phyloP scores from a whole-genome alignment of 2,113 vertebrate species.

The Ciconia boyciana region DNA sequence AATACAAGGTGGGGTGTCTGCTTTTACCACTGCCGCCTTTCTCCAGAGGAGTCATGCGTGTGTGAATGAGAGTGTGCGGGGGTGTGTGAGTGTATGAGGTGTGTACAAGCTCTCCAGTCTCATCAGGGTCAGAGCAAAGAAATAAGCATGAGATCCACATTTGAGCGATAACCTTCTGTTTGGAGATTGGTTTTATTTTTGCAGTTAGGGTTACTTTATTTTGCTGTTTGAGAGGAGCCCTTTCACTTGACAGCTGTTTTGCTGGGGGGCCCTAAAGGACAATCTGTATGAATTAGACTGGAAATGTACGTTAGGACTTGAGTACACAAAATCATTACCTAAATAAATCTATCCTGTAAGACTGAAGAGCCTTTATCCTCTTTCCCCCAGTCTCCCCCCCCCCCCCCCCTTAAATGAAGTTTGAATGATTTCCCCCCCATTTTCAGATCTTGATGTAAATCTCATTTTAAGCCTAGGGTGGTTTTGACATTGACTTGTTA shows the following conservation, averaged over 20 bases:
- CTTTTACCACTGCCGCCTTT: neutral
- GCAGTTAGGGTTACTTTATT: neutral
- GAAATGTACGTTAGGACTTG: slow-evolving; percentile 16
- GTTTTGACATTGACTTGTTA: slow-evolving; percentile 65
- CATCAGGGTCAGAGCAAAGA: neutral
- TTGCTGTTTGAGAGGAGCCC: neutral
- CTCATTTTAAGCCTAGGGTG: slow-evolving; percentile 65
- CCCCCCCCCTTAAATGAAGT: neutral
- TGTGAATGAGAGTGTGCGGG: neutral
- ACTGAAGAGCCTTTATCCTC: neutral
- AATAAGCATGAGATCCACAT: neutral
- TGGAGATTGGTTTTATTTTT: neutral
- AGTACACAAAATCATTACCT: neutral
- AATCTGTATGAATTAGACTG: neutral
- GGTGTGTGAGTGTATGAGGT: neutral
- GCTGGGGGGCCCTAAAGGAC: neutral
- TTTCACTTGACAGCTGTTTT: neutral
- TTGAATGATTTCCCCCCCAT: neutral
- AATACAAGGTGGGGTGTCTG: neutral
- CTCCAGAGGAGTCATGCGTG: neutral
- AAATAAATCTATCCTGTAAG: slow-evolving; percentile 19
- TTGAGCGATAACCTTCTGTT: neutral
- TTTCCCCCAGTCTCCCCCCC: neutral
- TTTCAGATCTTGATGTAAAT: slow-evolving; percentile 54
- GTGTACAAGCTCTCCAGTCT: neutral